Evolutionary conservation across 2,797 vertebrate species (phyloP), one percentile per base, ranked within the genome.

Genomic region (Trachurus trachurus): DNA sequence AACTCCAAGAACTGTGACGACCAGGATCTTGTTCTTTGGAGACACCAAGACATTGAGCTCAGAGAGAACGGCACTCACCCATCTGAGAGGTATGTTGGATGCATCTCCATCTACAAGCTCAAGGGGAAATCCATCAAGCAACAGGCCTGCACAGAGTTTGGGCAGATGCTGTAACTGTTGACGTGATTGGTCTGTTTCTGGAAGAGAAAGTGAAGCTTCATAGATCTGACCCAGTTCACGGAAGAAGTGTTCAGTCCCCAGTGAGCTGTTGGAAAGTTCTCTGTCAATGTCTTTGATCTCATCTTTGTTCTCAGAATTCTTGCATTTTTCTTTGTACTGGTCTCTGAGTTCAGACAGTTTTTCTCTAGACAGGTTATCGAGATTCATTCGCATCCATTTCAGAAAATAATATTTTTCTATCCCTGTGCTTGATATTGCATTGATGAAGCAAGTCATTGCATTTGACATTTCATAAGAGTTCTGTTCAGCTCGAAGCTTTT

Each of bases 191-290:
- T 66, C 0, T 7, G 37, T 67, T 84, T 91, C 63, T 44, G 91
- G 77, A 11, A 95, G 87, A 1, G 71, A 92, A 26, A 91, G 66
- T 5, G 95, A 95, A 0, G 96, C 94, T 82, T 97, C 96, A 2
- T 96, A 97, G 44, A 96, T 74, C 70, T 96, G 96, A 17, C 95
- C 96, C 92, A 97, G 93, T 82, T 96, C 96, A 64, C 95, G 92
- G 52, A 96, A 79, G 65, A 96, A 96, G 75, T 96, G 95, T 73
- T 96, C 95, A 19, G 87, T 93, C 8, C 96, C 95, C 53, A 97
- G 80, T 50, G 95, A 95, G 82, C 94, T 93, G 10, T 80, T 91
- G 71, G 94, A 94, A 29, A 95, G 93, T 0, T 89, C 77, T 67
- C 54, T 83, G 0, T 95, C 92, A 19, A 95, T 74, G 4, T 86